Evolutionary conservation across 1,140 invertebrate species (phyloP).

Genomic region (Euwallacea fornicatus): DNA sequence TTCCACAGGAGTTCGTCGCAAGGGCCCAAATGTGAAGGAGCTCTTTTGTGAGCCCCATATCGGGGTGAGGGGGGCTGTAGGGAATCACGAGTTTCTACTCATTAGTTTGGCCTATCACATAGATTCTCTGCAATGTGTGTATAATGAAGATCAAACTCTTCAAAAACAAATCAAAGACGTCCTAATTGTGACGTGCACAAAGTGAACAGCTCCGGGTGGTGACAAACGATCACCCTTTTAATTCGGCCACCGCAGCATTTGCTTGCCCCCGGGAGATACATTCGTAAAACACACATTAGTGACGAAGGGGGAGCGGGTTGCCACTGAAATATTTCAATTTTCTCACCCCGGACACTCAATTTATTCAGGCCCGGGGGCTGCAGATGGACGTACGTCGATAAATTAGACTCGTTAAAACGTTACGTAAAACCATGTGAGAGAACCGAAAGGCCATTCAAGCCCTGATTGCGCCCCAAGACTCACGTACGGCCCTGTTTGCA

Average conservation of each 20-base stretch:
- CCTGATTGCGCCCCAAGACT: constrained; percentile 43
- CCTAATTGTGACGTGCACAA: constrained; percentile 14
- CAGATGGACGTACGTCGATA: constrained; percentile 4
- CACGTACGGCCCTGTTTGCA: constrained; percentile 45
- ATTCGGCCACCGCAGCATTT: constrained; percentile 19
- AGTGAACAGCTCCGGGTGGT: constrained; percentile 6
- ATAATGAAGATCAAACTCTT: no score
- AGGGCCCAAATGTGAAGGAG: no score
- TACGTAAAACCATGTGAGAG: not conserved
- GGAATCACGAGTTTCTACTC: no score
- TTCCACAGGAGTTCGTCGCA: no score
- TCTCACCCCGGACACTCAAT: constrained; percentile 19
- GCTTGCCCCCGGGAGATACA: constrained; percentile 16
- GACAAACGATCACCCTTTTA: constrained; percentile 24
- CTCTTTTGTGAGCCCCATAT: no score
- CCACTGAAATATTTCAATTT: constrained; percentile 21
- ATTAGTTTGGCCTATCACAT: no score
- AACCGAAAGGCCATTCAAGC: constrained; percentile 5
- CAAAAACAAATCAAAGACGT: not conserved
- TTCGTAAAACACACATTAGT: constrained; percentile 23
- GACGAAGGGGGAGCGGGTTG: not conserved
- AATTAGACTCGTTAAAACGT: constrained; percentile 6
- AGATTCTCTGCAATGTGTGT: no score
- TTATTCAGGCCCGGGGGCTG: constrained; percentile 3
- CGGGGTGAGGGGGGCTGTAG: no score